phyloP scores from a whole-genome alignment of 2,113 vertebrate genomes.

The Paracanthobrama guichenoti region DNA sequence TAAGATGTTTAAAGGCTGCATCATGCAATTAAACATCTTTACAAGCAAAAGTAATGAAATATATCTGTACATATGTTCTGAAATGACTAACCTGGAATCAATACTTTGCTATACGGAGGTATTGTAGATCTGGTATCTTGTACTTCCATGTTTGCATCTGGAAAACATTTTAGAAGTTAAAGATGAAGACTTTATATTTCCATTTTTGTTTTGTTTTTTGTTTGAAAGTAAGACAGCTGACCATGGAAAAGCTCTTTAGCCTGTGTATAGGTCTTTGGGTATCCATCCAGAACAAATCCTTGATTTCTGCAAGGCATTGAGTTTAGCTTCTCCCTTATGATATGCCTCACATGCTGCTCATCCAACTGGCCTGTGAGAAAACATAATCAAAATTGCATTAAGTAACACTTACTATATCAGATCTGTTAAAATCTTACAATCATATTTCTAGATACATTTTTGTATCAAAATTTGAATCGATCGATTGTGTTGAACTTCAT shows the following conservation, averaged over 20 bases:
- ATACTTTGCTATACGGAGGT: constrained; percentile 74
- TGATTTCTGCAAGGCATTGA: constrained; percentile 90
- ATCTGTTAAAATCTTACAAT: not conserved
- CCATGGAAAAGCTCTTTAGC: constrained; percentile 83
- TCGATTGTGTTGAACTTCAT: no score
- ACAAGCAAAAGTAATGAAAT: not conserved
- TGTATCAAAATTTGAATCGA: no score
- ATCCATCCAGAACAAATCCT: constrained; percentile 91
- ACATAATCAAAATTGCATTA: not conserved
- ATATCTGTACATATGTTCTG: not conserved
- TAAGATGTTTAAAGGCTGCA: not conserved
- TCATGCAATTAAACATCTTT: no score
- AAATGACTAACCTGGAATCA: constrained; percentile 82
- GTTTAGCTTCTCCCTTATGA: constrained; percentile 84
- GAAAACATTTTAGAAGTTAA: constrained; percentile 29
- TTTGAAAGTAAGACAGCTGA: constrained; percentile 60
- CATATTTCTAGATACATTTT: not conserved
- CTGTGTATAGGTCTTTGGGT: constrained; percentile 82
- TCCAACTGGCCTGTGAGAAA: constrained; percentile 73
- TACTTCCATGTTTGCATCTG: constrained; percentile 72
- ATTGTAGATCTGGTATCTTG: constrained; percentile 67
- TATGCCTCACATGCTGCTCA: constrained; percentile 72
- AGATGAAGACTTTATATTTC: no score
- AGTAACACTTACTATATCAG: not conserved
- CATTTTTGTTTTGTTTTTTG: not conserved